phyloP scores from a whole-genome alignment of 92 coral and sea anemone genomes.

The Plumapathes pennacea region DNA sequence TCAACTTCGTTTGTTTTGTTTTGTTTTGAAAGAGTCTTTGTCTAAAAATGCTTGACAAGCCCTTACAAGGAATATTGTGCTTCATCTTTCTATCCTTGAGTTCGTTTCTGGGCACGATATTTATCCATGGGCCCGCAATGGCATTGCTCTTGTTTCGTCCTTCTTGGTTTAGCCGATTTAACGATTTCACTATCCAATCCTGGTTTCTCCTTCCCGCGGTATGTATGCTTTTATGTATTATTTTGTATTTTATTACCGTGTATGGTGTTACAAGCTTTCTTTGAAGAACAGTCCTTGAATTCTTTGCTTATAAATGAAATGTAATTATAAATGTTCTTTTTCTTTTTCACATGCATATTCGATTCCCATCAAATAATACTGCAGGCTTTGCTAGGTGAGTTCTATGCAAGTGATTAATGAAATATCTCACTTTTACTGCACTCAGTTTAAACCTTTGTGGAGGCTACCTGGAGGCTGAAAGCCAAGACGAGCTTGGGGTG shows the following conservation, averaged over 20 bases:
- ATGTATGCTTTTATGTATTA: constrained; percentile 14
- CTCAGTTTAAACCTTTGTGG: no score
- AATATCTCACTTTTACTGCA: no score
- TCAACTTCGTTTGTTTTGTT: neutral
- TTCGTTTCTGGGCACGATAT: constrained; percentile 75
- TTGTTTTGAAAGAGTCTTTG: neutral
- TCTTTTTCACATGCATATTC: no score
- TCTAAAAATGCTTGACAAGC: constrained; percentile 69
- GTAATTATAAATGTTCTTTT: no score
- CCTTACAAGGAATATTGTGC: constrained; percentile 69
- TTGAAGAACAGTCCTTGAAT: no score
- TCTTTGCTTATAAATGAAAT: no score
- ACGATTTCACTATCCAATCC: constrained; percentile 57
- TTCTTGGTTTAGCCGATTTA: constrained; percentile 80
- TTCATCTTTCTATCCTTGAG: constrained; percentile 45
- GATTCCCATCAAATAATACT: no score
- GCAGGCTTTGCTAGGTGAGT: constrained; percentile 8
- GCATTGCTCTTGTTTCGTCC: constrained; percentile 83
- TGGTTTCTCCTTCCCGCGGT: constrained; percentile 91
- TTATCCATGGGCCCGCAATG: constrained; percentile 80
- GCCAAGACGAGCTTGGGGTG: no score
- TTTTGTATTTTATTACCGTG: neutral
- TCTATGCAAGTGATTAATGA: neutral
- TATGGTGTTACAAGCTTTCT: neutral
- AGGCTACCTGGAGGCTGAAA: no score